Base-by-base conservation (phyloP, 2,888 invertebrate species). In the Thalpophila matura region DNA sequence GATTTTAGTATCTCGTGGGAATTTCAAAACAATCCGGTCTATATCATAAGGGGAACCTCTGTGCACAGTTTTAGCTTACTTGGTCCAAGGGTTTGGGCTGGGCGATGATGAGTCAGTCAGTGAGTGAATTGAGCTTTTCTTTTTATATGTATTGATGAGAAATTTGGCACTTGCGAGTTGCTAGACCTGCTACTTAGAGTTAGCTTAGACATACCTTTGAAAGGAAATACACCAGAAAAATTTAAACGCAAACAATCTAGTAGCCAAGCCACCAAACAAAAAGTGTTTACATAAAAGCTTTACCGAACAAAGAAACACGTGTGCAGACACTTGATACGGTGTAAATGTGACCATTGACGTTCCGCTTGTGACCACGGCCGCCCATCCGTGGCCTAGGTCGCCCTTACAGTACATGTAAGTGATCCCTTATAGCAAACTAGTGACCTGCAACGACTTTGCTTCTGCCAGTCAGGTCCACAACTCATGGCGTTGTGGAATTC, bases 351-450 rank as follows among this genome's bases (percentile, higher is more conserved):
- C 38, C 63, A 58, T 58, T 33, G 37, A 46, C 49, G 75, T 76
- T 63, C 66, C 63, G 58, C 57, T 77, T 31, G 33, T 55, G 59
- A 16, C 33, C 49, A 59, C 42, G 50, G 27, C 16, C 37, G 47
- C 31, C 70, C 54, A 73, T 72, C 61, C 71, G 67, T 67, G 45
- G 10, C 69, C 47, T 46, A 65, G 47, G 29, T n/a, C 51, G 40
- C 50, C 59, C 49, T 56, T 40, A 71, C 33, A 7, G 29, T 31
- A 51, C 40, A 31, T 51, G 67, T 64, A 64, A 73, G n/a, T 20
- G 53, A 69, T 68, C 50, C 53, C 57, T 42, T 35, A 18, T 9
- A 46, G 33, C 35, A 20, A 42, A 33, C 63, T 59, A 65, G 59
- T 67, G 60, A 60, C 49, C 47, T 63, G 51, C 51, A 37, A 60